Base-by-base conservation (phyloP, 2,888 invertebrate species). In the Micoletzkya japonica region DNA sequence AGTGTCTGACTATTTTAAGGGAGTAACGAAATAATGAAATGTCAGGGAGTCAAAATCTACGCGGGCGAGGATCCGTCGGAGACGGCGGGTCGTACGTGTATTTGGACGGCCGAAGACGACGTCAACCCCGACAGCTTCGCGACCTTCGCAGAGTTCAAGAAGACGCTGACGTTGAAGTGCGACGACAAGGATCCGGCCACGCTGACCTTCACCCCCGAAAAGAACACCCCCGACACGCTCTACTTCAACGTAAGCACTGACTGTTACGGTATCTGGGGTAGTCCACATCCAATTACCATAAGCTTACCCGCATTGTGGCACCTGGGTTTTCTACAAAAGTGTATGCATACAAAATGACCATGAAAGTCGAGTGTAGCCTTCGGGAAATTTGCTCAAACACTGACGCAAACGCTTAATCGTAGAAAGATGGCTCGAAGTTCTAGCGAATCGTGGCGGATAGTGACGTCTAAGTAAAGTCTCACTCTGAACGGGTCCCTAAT, bases 61-160 rank as follows among this genome's bases (percentile, higher is more conserved):
- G 73, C 76, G n/a, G 69, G 54, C 17, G 75, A 59, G 34, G 61
- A 72, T n/a, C 56, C 73, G 26, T 73, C 72, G 1, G 61, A 59
- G 49, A 73, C 86, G 89, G 92, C 91, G 74, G 94, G 94, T 26
- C 90, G 92, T 7, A 88, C 93, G 32, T 94, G 94, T 83, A 79
- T 91, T 60, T 91, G 91, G 74, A 91, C 91, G 84, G 87, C 89
- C 49, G 86, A 88, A n/a, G 89, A 90, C 64, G 93, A 93, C 87
- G 88, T 91, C 75, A 90, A 93, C 67, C 93, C 93, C 86, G 92
- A 91, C 81, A 90, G 91, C 84, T 93, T 90, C 87, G 87, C 89
- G 10, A 89, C 91, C 0, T 95, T 94, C 87, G 91, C 91, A 84
- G 91, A 92, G 77, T 95, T 91, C 88, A 92, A 94, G 86, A 90